Base-by-base conservation (phyloP, 1,140 invertebrate genomes). In the Drosophila pseudoananassae region DNA sequence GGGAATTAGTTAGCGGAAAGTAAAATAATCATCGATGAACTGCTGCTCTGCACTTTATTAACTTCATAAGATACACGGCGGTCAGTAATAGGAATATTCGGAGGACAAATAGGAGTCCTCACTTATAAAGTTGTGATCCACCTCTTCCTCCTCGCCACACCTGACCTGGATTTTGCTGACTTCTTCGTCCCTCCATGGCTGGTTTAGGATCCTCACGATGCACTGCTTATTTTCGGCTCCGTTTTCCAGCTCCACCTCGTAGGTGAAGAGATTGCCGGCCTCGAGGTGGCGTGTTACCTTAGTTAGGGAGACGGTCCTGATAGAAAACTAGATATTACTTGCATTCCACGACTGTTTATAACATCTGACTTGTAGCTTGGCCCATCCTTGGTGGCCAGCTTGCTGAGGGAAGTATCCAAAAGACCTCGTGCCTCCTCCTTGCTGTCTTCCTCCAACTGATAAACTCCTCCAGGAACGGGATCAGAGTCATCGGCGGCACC, bases 81-180 rank as follows among this genome's bases (percentile, higher is more conserved):
- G 25, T 27, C 25, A 6, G 25, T 27, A 27, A 6, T 3, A 45
- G 4, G 6, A 15, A 40, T 14, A 14, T 40, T 43, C 33, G 33
- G 20, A 20, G 20, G 20, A 2, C 20, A 36, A 36, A 17, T 43
- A 43, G 40, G 15, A 1, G 3, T 36, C 33, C 33, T 12, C 33
- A 12, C 10, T n/a, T 12, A 36, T 36, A 9, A 17, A 46, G 15
- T 8, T 23, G 43, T 17, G 43, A 7, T 23, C 43, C 43, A 46
- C 43, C 15, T 46, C 43, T 0, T 7, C 17, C 3, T 46, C 43
- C 3, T 46, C 43, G 6, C 76, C 80, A 10, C 59, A 78, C 33
- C 87, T 49, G 36, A 88, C 76, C 15, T 64, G 78, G 20, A 88
- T 72, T 23, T 82, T 75, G 36, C 66, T 87, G 23, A 76, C 76